Conservation (phyloP, 2,888 invertebrate species). For the Dioctria rufipes region DNA sequence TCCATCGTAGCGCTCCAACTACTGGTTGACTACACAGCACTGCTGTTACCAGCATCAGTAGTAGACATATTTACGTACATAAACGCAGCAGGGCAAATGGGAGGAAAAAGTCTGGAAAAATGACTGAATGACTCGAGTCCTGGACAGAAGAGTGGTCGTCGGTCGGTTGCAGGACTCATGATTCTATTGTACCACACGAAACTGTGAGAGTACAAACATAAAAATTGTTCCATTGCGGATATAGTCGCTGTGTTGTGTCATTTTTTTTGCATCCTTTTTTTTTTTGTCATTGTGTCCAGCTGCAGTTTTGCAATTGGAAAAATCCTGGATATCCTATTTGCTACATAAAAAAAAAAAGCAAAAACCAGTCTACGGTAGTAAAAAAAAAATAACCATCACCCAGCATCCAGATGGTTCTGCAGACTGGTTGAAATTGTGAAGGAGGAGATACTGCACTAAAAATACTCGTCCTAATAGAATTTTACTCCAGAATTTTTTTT, state of each 20-base stretch:
- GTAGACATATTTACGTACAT: too few relatives aligned
- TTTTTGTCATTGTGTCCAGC: too few relatives aligned
- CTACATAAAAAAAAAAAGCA: background rate
- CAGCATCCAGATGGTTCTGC: background rate
- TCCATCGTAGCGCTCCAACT: background rate
- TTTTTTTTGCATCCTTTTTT: background rate
- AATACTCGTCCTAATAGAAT: conserved; percentile 13
- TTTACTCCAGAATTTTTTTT: background rate
- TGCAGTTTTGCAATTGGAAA: background rate
- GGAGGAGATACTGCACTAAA: background rate
- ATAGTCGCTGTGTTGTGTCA: background rate
- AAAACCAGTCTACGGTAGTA: background rate
- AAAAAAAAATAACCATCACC: background rate
- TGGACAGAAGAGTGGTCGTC: background rate
- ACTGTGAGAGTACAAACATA: background rate
- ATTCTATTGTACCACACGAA: background rate
- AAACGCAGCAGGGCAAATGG: too few relatives aligned
- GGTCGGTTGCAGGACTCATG: background rate
- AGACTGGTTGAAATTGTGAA: background rate
- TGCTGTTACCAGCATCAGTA: too few relatives aligned
- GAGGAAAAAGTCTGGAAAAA: too few relatives aligned
- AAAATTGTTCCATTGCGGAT: conserved; percentile 14
- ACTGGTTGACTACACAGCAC: too few relatives aligned
- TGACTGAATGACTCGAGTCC: too few relatives aligned
- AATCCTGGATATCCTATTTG: background rate